Base-by-base conservation (phyloP, 1,140 invertebrate genomes). In the Brachionus asplanchnoidis region DNA sequence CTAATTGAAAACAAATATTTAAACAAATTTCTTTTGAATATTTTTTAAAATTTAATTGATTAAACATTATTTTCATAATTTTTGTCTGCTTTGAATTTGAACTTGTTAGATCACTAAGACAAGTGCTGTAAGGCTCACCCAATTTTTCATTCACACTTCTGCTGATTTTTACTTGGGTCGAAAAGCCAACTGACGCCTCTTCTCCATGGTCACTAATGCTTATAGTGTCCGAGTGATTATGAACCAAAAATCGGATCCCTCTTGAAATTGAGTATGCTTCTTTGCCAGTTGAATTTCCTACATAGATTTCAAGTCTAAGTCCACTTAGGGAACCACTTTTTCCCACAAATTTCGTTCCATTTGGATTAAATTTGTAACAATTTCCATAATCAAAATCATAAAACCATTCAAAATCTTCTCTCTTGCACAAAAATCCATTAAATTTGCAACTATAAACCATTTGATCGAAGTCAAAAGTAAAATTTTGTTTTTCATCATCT, bases 381-480 rank as follows among this genome's bases (percentile, higher is more conserved):
- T 56, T 80, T 14, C 78, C 78, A 28, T 80, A 80, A 66, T 80
- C n/a, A 44, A 80, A 80, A 56, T 56, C 20, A 56, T 80, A 80
- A 66, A 60, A 80, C 46, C 17, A 26, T 80, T 80, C 50, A 80
- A 80, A 80, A 36, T 80, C 78, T 23, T 26, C 9, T 56, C 12
- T 11, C 0, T 14, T n/a, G 32, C 78, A 80, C 11, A 17, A 0
- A 36, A 17, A 66, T n/a, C 7, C 8, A 44, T 80, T 80, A 26
- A 80, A 80, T 23, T 56, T 60, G 20, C 78, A 80, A 9, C 4
- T 60, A 17, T 36, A 32, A 14, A 80, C n/a, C 50, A 80, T 56
- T 56, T 80, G 32, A 66, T 12, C 0, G 17, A 17, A 42, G 20
- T 80, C 8, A 42, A 56, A 60, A 6, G 46, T 28, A 80, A 56